These are phyloP conservation scores for Schizaphis graminum DNA, from an alignment of 2,888 invertebrate species.

Conservation along the genomic window DNA sequence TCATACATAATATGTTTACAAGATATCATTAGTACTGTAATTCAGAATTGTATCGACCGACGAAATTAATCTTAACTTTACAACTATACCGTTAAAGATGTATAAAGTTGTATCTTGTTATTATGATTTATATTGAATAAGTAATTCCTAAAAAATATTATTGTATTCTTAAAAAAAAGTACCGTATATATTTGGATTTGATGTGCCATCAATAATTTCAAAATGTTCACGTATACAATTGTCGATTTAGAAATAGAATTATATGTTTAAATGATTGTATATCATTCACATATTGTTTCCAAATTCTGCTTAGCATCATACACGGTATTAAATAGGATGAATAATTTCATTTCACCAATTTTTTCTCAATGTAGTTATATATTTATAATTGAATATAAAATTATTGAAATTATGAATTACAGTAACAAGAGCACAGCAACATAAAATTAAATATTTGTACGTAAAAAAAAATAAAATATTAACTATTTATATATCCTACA, in stretches of 20 bases:
- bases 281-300: neutral
- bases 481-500: neutral
- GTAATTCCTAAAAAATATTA: neutral
- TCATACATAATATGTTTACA: neutral
- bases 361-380: neutral
- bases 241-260: neutral
- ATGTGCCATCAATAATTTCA: neutral
- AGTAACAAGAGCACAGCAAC: neutral
- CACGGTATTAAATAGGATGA: neutral
- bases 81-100: neutral
- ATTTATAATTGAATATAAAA: neutral
- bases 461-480: neutral
- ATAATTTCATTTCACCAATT: neutral
- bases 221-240: neutral
- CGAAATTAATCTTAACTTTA: constrained; percentile 23
- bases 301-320: neutral
- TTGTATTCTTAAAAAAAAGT: neutral
- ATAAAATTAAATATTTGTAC: neutral
- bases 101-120: neutral
- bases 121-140: neutral
- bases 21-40: neutral
- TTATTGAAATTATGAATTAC: neutral
- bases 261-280: neutral
- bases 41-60: neutral
- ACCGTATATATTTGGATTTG: neutral